Base-by-base conservation (phyloP, 2,888 invertebrate species). In the Drosophila prostipennis region DNA sequence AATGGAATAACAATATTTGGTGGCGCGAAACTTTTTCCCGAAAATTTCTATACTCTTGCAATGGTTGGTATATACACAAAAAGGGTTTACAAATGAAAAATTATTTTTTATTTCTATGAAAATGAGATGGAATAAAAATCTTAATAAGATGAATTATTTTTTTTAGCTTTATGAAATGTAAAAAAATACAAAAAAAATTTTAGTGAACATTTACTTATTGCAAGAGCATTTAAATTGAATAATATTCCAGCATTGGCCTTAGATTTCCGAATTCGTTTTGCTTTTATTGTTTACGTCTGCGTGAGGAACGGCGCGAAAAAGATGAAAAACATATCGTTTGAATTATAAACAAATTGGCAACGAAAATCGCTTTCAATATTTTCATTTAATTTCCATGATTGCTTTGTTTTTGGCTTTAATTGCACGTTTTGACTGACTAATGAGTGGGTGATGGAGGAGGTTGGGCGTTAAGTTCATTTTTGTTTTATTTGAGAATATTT, bases 331-430 rank as follows among this genome's bases (percentile, higher is more conserved):
- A 65, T 73, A 69, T 67, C 26, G 48, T 63, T 58, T 54, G 26
- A 68, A 49, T 63, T 74, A 64, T 79, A 72, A 79, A 74, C 77
- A 79, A 76, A 76, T 78, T 69, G 43, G 55, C 46, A 43, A 45
- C 40, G 23, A 46, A 67, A 61, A 53, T 72, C 49, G 56, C 54
- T 71, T 65, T 55, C 39, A 54, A 64, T 64, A 55, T 57, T 84
- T 75, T 52, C 55, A 34, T 72, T 69, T 34, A 48, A 71, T 73
- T 52, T 45, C 19, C 54, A 61, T 57, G 49, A 72, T 77, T 55
- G 60, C 39, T 45, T 68, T 68, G 19, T 19, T 46, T 37, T 76
- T 67, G 57, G 67, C 54, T 55, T 55, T 63, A 63, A 74, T 68
- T 51, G 48, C 79, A 86, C 78, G 72, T 67, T 70, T 63, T 37